Percentiles rank a stretch among this genome's conserved stretches.
These are phyloP conservation scores for Urocolius indicus DNA, from an alignment of 2,113 vertebrate species.

Conservation along the genomic window DNA sequence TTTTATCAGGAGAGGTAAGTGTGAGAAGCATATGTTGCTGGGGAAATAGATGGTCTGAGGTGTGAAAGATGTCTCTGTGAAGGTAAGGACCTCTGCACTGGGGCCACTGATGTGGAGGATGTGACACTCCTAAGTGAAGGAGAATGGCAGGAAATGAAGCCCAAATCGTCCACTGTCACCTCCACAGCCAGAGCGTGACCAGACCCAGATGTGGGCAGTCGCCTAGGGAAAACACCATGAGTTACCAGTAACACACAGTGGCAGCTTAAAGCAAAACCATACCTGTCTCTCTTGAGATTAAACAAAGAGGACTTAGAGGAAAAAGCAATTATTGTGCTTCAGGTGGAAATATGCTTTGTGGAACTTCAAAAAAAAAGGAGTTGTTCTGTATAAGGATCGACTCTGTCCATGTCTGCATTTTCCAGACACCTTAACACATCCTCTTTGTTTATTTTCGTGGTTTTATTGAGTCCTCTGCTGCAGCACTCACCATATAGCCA, in stretches of 20 bases:
- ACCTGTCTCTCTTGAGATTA: neutral
- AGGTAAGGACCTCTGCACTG: neutral
- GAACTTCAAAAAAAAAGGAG: neutral
- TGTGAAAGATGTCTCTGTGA: conserved; percentile 17
- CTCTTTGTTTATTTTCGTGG: neutral
- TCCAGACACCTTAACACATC: neutral
- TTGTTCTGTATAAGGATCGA: neutral
- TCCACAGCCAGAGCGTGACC: neutral
- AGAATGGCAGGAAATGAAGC: conserved; percentile 31
- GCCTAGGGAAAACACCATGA: neutral
- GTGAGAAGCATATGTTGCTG: neutral
- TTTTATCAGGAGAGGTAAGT: neutral
- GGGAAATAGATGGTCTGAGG: neutral
- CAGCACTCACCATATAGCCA: neutral
- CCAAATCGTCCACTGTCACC: neutral
- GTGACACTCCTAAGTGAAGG: neutral
- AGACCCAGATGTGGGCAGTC: neutral
- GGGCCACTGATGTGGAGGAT: neutral
- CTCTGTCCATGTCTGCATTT: neutral
- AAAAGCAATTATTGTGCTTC: neutral
- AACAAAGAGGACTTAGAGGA: neutral
- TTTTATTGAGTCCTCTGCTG: neutral
- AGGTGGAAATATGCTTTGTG: neutral
- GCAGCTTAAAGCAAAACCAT: neutral
- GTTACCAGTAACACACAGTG: neutral